Conservation (phyloP, 2,888 invertebrate genomes). For the Argyra leucocephala region DNA sequence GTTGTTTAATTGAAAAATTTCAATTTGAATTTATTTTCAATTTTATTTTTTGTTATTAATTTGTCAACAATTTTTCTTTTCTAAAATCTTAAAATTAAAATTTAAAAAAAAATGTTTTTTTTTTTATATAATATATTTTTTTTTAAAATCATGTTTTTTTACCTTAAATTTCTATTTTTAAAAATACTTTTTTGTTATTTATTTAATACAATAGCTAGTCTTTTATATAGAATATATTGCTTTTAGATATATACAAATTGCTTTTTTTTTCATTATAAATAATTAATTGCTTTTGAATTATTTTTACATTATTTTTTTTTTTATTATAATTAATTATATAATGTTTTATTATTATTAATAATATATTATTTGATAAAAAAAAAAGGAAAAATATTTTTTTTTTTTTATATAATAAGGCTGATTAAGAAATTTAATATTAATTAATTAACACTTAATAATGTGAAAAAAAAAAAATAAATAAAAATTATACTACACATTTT, state of each 20-base stretch:
- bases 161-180: no score
- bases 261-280: no score
- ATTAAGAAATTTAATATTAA: no score
- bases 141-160: no score
- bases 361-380: no score
- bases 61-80: conserved; percentile 20
- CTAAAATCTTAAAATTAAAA: background rate
- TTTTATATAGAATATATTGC: conserved; percentile 10
- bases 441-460: no score
- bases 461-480: no score
- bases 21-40: no score
- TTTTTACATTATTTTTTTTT: background rate
- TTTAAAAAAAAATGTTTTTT: conserved; percentile 21
- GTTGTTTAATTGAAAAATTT: conserved; percentile 24
- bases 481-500: no score
- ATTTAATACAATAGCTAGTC: conserved; percentile 18
- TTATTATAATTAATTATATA: background rate
- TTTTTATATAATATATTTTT: conserved; percentile 24
- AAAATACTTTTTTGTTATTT: conserved; percentile 19
- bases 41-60: conserved; percentile 14
- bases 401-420: no score
- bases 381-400: no score
- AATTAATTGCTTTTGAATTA: conserved; percentile 1
- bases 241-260: conserved; percentile 7
- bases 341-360: no score